Evolutionary conservation across 2,888 invertebrate species (phyloP).

Genomic region (Invenusta paracnida): DNA sequence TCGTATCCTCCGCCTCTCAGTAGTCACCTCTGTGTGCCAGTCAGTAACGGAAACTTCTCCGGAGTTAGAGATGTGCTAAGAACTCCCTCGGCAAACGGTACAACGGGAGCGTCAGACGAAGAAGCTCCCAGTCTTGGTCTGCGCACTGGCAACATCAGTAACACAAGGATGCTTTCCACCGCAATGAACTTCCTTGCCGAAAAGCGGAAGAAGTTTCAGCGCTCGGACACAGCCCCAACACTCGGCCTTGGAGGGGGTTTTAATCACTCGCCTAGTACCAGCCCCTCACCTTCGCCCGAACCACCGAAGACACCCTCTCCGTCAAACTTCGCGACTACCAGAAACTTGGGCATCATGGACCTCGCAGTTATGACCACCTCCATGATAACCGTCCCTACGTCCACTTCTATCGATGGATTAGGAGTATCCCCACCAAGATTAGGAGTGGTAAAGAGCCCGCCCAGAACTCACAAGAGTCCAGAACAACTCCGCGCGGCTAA

Average conservation of each 20-base stretch:
- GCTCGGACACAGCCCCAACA: slow-evolving; percentile 5
- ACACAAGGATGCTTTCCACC: not conserved
- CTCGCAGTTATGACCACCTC: slow-evolving; percentile 5
- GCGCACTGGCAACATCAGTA: too few species aligned
- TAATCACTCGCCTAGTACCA: not conserved
- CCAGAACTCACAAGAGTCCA: not conserved
- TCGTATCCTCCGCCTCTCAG: too few species aligned
- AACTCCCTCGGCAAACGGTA: too few species aligned
- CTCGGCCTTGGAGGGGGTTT: not conserved
- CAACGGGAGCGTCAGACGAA: too few species aligned
- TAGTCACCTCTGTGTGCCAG: too few species aligned
- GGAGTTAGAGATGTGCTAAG: too few species aligned
- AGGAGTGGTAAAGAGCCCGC: too few species aligned
- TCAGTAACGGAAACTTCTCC: too few species aligned
- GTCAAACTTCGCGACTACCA: not conserved
- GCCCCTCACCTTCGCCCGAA: not conserved
- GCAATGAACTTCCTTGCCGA: slow-evolving; percentile 31
- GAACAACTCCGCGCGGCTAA: not conserved
- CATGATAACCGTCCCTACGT: not conserved
- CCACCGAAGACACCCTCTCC: not conserved
- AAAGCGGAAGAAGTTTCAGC: slow-evolving; percentile 24
- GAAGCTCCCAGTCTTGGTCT: too few species aligned
- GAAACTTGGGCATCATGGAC: slow-evolving; percentile 1
- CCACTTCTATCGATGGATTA: not conserved
- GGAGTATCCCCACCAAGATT: not conserved